phyloP scores from a whole-genome alignment of 1,140 invertebrate genomes.

The Sycophaga agraensis region DNA sequence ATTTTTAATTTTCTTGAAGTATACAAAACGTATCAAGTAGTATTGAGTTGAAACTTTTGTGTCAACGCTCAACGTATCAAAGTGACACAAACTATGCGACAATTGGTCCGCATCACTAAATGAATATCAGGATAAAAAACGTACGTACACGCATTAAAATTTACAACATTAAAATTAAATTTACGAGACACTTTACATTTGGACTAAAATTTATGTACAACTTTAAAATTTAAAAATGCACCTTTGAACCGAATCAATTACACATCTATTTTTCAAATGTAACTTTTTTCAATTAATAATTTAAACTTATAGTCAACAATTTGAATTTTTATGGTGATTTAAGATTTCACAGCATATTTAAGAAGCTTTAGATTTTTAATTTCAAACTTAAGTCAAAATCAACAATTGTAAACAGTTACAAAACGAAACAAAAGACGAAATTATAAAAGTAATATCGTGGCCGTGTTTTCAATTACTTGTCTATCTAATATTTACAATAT shows the following conservation, averaged over 20 bases:
- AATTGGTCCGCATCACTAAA: slow-evolving; percentile 20
- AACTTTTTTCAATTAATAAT: neutral
- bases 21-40: too few relatives aligned
- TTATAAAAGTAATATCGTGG: neutral
- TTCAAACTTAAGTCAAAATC: neutral
- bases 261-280: slow-evolving; percentile 8
- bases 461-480: slow-evolving; percentile 12
- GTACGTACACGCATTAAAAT: slow-evolving; percentile 9
- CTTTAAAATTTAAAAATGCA: slow-evolving; percentile 13
- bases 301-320: slow-evolving; percentile 2
- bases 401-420: too few relatives aligned
- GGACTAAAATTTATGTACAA: slow-evolving; percentile 10
- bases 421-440: neutral
- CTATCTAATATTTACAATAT: slow-evolving; percentile 25
- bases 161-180: slow-evolving; percentile 24
- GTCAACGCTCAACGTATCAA: neutral
- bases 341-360: slow-evolving; percentile 20
- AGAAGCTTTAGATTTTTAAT: slow-evolving; percentile 1
- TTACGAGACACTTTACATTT: slow-evolving; percentile 4
- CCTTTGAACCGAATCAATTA: neutral
- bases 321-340: neutral
- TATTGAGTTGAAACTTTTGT: too few relatives aligned
- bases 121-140: slow-evolving; percentile 25
- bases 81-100: slow-evolving; percentile 6
- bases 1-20: too few relatives aligned